A percentile compares a stretch with the other conserved stretches of the same genome.
phyloP scores from a whole-genome alignment of 2,113 vertebrate species.

The Suncus etruscus region DNA sequence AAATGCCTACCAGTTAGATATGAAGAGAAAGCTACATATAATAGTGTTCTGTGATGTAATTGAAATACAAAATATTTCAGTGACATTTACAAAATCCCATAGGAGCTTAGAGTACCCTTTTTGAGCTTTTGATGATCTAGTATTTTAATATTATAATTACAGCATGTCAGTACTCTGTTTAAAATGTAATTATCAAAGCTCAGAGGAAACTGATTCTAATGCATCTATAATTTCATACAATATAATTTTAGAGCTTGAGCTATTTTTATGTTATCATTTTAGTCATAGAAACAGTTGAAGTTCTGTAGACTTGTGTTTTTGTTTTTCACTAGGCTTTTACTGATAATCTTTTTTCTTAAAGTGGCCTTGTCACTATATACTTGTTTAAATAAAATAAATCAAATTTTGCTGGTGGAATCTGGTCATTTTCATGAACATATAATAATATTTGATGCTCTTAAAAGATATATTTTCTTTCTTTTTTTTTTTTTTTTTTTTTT shows the following conservation, averaged over 20 bases:
- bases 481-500: too few species aligned
- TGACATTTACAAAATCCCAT: conserved; percentile 72
- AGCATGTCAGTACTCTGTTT: conserved; percentile 69
- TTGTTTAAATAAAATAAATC: conserved; percentile 61
- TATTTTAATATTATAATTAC: conserved; percentile 80
- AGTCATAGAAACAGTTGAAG: conserved; percentile 74
- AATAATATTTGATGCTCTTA: conserved; percentile 11
- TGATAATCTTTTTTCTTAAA: conserved; percentile 70
- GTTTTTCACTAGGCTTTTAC: conserved; percentile 59
- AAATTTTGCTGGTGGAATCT: conserved; percentile 54
- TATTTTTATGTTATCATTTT: conserved; percentile 71
- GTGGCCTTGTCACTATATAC: conserved; percentile 46
- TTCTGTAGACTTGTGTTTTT: conserved; percentile 40
- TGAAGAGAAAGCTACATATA: conserved; percentile 48
- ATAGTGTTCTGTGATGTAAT: conserved; percentile 58
- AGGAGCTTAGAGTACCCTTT: conserved; percentile 52
- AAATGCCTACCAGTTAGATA: conserved; percentile 30
- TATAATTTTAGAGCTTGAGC: conserved; percentile 66
- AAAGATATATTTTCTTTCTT: too few species aligned
- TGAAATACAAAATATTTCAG: conserved; percentile 66
- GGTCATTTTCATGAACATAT: conserved; percentile 4
- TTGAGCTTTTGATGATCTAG: conserved; percentile 66
- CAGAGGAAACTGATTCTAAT: conserved; percentile 76
- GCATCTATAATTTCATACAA: conserved; percentile 70
- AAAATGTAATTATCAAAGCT: conserved; percentile 72